phyloP scores from a whole-genome alignment of 2,797 vertebrate species.

The Notolepis coatsorum region DNA sequence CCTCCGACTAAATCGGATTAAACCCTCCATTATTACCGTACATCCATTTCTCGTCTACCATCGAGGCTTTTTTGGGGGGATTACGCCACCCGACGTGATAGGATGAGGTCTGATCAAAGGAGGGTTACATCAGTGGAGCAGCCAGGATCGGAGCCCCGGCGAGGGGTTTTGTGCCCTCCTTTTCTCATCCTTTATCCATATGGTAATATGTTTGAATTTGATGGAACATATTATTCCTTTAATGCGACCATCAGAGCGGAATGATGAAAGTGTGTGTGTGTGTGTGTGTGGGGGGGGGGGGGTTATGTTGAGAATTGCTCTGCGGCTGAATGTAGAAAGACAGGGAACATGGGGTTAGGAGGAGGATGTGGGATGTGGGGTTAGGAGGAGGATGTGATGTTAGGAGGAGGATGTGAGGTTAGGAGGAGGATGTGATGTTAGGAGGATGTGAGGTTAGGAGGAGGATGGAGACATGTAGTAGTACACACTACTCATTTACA shows the following conservation, averaged over 20 bases:
- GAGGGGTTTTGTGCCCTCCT: not conserved
- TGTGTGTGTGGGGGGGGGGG: too few relatives aligned
- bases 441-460: too few relatives aligned
- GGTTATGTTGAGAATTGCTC: slow-evolving; percentile 39
- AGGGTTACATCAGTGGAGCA: slow-evolving; percentile 7
- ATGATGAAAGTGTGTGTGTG: slow-evolving; percentile 28
- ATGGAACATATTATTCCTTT: slow-evolving; percentile 5
- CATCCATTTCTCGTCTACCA: slow-evolving; percentile 21
- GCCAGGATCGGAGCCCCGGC: not conserved
- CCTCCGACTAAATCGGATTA: slow-evolving; percentile 39
- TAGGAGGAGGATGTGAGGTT: too few relatives aligned
- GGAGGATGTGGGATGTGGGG: slow-evolving; percentile 45
- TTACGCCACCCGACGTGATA: slow-evolving; percentile 20
- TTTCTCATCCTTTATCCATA: not conserved
- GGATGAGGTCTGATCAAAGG: not conserved
- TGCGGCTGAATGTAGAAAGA: slow-evolving; percentile 1
- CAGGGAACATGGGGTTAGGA: slow-evolving; percentile 43
- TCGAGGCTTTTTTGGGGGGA: not conserved
- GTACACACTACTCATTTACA: too few relatives aligned
- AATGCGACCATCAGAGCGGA: slow-evolving; percentile 9
- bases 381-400: too few relatives aligned
- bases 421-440: too few relatives aligned
- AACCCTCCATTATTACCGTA: slow-evolving; percentile 27
- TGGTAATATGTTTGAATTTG: slow-evolving; percentile 25
- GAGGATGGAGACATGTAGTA: too few relatives aligned